These are phyloP conservation scores for Scaptomyza pallida DNA, from an alignment of 1,140 invertebrate species.

Conservation along the genomic window DNA sequence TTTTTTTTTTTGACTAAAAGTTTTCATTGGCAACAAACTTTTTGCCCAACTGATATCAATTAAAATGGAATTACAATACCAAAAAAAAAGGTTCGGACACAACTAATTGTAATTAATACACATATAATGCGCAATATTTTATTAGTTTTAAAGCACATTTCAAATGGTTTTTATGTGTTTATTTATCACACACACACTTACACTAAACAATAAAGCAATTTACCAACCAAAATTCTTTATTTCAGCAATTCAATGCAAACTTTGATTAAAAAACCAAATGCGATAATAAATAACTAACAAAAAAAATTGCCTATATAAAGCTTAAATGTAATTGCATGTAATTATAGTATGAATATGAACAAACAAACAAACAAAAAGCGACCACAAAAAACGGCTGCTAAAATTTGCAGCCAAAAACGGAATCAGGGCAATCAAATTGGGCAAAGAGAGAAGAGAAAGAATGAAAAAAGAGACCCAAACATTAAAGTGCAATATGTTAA, in stretches of 20 bases:
- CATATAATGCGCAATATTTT: background rate
- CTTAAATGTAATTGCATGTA: constrained; percentile 30
- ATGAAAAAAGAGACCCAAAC: background rate
- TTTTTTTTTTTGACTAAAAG: background rate
- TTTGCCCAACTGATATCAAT: background rate
- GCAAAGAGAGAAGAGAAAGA: background rate
- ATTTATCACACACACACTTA: background rate
- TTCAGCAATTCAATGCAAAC: background rate
- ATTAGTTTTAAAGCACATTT: background rate
- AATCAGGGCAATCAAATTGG: constrained; percentile 42
- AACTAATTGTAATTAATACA: constrained; percentile 1
- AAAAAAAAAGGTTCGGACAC: background rate
- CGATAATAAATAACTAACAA: constrained; percentile 1
- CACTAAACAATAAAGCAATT: background rate
- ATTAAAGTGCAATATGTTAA: constrained; percentile 67
- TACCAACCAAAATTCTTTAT: background rate
- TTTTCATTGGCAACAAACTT: background rate
- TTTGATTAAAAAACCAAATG: constrained; percentile 27
- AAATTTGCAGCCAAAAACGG: constrained; percentile 10
- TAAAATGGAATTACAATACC: too few species aligned
- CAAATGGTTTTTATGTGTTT: background rate
- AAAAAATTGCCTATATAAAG: constrained; percentile 1
- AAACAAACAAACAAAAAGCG: constrained; percentile 10
- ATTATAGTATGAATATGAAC: constrained; percentile 22
- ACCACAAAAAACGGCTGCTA: constrained; percentile 19